phyloP scores from a whole-genome alignment of 92 coral and sea anemone species.

The Phymanthus crucifer region DNA sequence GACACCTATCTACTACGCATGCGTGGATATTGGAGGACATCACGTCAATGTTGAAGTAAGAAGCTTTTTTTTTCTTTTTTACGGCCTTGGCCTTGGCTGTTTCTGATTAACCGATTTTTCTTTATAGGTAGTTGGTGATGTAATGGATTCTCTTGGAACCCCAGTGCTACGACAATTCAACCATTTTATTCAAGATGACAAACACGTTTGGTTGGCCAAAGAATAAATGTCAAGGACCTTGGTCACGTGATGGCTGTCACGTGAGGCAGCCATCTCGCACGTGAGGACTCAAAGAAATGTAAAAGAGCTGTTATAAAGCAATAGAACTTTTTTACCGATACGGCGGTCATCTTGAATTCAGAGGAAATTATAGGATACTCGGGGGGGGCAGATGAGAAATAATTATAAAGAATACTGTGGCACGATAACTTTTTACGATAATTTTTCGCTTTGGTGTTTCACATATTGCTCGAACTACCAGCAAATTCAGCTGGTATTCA shows the following conservation, averaged over 20 bases:
- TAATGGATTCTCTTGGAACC: slow-evolving; percentile 61
- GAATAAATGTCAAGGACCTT: background rate
- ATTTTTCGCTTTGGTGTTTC: too few species aligned
- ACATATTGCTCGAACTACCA: too few species aligned
- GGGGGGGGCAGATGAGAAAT: too few species aligned
- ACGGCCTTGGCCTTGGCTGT: background rate
- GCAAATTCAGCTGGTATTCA: too few species aligned
- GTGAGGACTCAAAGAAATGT: background rate
- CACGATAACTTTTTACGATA: too few species aligned
- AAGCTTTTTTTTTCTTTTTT: background rate
- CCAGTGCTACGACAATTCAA: slow-evolving; percentile 65
- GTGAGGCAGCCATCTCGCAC: background rate
- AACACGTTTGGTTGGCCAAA: slow-evolving; percentile 48
- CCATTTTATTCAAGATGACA: slow-evolving; percentile 54
- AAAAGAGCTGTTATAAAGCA: background rate
- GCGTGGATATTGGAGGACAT: slow-evolving; percentile 56
- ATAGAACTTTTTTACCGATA: background rate
- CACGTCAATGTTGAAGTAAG: slow-evolving; percentile 57
- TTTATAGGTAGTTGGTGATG: slow-evolving; percentile 58
- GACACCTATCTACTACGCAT: slow-evolving; percentile 49
- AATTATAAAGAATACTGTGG: too few species aligned
- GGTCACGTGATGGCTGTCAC: slow-evolving; percentile 2
- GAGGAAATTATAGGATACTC: too few species aligned
- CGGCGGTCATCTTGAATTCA: too few species aligned
- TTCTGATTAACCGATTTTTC: background rate